Evolutionary conservation across 1,140 invertebrate species (phyloP).

Genomic region (Lepidurus couesii): DNA sequence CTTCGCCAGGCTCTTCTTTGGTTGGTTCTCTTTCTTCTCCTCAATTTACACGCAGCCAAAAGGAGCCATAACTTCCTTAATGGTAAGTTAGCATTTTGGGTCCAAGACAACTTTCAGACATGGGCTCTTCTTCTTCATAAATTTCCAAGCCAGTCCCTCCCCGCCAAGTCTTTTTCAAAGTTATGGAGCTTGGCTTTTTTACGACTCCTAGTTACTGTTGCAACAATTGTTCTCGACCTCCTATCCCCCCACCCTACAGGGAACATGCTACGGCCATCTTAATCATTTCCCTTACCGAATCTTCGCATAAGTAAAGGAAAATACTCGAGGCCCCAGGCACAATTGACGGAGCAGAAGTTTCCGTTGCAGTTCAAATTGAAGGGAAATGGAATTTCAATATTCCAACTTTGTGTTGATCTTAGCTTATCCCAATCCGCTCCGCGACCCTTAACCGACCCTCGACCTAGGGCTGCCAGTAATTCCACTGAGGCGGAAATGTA

Average conservation of each 20-base stretch:
- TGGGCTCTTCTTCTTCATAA: conserved; percentile 6
- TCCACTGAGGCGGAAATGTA: too few species aligned
- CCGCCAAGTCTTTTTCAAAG: background rate
- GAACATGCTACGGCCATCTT: background rate
- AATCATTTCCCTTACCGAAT: background rate
- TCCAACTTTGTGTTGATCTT: background rate
- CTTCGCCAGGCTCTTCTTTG: background rate
- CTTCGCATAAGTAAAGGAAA: background rate
- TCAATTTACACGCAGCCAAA: background rate
- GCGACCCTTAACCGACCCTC: background rate
- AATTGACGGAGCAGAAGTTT: too few species aligned
- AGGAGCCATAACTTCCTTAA: conserved; percentile 1
- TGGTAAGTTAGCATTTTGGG: background rate
- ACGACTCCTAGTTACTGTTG: background rate
- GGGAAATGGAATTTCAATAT: background rate
- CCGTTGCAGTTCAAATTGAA: background rate
- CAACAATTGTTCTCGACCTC: background rate
- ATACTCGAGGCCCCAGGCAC: background rate
- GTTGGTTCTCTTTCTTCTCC: background rate
- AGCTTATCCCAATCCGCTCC: background rate
- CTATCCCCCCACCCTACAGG: background rate
- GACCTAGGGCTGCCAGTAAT: too few species aligned
- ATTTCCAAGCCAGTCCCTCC: background rate
- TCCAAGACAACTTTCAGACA: background rate
- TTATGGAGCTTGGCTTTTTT: background rate